Evolutionary conservation across 2,113 vertebrate genomes (phyloP).

Genomic region (Poecile atricapillus): DNA sequence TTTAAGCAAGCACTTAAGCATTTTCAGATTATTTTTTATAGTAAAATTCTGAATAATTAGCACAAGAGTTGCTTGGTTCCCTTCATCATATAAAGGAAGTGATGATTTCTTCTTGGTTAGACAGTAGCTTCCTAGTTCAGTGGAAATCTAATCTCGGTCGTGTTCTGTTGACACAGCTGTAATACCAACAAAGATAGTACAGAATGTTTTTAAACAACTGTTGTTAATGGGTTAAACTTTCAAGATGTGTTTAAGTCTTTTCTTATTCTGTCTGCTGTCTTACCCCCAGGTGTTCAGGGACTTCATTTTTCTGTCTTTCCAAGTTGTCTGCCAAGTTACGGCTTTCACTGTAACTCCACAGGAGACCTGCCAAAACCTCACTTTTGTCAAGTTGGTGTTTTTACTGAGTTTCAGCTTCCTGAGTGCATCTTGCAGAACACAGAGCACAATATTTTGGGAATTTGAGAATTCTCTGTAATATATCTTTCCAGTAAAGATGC

Average conservation of each 20-base stretch:
- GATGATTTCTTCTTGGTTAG: neutral
- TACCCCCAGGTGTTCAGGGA: neutral
- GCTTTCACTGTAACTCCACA: conserved; percentile 13
- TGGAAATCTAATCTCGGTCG: neutral
- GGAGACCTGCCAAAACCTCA: conserved; percentile 30
- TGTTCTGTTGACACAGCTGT: neutral
- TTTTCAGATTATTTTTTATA: neutral
- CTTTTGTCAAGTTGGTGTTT: conserved; percentile 10
- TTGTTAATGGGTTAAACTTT: conserved; percentile 1
- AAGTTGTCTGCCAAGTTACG: neutral
- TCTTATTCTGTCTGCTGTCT: neutral
- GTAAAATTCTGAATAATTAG: neutral
- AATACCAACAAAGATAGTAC: neutral
- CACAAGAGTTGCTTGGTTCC: neutral
- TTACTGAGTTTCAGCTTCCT: neutral
- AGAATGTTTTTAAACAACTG: neutral
- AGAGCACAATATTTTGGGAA: neutral
- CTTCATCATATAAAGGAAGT: neutral
- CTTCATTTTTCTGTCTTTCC: conserved; percentile 4
- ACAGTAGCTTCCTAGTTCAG: neutral
- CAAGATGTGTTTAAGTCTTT: neutral
- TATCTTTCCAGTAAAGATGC: neutral
- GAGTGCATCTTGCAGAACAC: neutral
- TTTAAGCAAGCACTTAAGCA: neutral
- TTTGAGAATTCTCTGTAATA: neutral